Evolutionary conservation across 2,113 vertebrate genomes (phyloP).

Genomic region (Mormyrus iriodes): DNA sequence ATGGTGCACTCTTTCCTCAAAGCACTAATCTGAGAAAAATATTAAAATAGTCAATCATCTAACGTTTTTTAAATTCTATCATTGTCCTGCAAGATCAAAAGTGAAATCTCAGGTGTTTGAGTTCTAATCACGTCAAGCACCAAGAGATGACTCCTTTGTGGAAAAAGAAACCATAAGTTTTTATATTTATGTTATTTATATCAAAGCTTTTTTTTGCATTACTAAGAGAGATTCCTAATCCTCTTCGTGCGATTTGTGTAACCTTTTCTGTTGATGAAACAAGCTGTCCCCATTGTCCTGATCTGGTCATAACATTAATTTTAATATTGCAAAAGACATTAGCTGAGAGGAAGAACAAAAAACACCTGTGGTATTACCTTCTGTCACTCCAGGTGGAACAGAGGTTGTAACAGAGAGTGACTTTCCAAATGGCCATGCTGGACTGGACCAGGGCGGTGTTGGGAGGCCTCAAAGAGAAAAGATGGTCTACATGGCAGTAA

Average conservation of each 20-base stretch:
- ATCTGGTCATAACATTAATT: background rate
- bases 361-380: background rate
- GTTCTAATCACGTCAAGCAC: background rate
- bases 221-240: background rate
- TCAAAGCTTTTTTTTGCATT: background rate
- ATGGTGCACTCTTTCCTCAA: background rate
- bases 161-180: background rate
- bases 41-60: background rate
- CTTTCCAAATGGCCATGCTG: conserved; percentile 72
- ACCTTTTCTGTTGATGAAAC: background rate
- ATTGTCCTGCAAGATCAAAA: background rate
- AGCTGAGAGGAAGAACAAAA: background rate
- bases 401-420: conserved; percentile 82
- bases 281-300: background rate
- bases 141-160: background rate
- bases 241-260: background rate
- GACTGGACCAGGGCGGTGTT: conserved; percentile 70
- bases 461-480: conserved; percentile 74
- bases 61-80: background rate
- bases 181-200: background rate
- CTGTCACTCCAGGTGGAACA: conserved; percentile 68
- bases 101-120: background rate
- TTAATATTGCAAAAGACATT: background rate
- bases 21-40: background rate
- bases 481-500: conserved; percentile 87